phyloP scores from a whole-genome alignment of 2,113 vertebrate species.

The Phoenicopterus ruber region DNA sequence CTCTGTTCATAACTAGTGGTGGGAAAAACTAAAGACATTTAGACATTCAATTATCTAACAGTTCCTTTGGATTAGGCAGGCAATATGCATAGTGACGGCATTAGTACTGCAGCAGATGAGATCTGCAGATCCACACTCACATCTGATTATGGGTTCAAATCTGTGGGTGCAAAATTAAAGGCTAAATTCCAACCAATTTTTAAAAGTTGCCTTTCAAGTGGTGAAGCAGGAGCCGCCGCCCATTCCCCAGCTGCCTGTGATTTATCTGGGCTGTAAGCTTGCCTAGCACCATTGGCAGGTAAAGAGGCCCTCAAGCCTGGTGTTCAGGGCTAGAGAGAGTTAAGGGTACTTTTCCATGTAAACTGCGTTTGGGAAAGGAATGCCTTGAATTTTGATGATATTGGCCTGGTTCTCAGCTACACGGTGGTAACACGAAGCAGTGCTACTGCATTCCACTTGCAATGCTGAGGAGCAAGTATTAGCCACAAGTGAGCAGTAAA shows the following conservation, averaged over 20 bases:
- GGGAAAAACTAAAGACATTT: background rate
- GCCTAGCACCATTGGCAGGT: conserved; percentile 19
- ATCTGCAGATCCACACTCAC: background rate
- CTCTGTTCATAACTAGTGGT: background rate
- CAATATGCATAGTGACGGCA: background rate
- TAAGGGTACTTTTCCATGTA: conserved; percentile 15
- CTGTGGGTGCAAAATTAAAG: conserved; percentile 44
- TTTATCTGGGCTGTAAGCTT: conserved; percentile 15
- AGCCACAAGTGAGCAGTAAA: conserved; percentile 52
- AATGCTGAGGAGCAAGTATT: conserved; percentile 20
- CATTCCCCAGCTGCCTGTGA: conserved; percentile 3
- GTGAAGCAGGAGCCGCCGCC: background rate
- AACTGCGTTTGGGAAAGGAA: conserved; percentile 44
- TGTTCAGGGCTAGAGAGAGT: background rate
- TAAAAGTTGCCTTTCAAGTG: conserved; percentile 6
- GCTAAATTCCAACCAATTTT: conserved; percentile 4
- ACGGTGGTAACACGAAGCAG: background rate
- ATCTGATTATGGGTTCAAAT: background rate
- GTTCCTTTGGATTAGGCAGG: background rate
- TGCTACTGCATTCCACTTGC: conserved; percentile 34
- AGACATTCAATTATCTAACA: background rate
- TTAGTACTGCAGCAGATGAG: background rate
- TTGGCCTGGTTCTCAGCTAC: conserved; percentile 29
- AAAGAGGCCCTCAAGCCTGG: conserved; percentile 18
- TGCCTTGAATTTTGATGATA: conserved; percentile 49